These are phyloP conservation scores for Daboia siamensis DNA, from an alignment of 2,113 vertebrate genomes.

Conservation along the genomic window DNA sequence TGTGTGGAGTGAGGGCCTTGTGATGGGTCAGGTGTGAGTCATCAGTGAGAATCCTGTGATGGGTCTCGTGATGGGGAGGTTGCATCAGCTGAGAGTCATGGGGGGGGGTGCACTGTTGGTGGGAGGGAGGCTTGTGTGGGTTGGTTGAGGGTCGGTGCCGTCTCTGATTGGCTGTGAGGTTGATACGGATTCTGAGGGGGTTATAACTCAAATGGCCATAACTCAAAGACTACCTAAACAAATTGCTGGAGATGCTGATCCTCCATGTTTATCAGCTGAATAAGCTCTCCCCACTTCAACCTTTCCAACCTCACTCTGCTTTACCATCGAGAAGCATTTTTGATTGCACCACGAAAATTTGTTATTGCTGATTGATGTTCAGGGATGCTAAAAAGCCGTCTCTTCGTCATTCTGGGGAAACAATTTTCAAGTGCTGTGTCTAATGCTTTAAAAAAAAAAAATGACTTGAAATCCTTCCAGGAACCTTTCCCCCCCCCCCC, in stretches of 20 bases:
- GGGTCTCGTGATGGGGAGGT: no score
- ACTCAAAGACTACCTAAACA: not conserved
- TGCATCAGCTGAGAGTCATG: no score
- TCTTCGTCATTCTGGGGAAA: conserved; percentile 65
- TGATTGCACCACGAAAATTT: conserved; percentile 65
- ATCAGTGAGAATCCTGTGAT: no score
- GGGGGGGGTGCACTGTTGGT: no score
- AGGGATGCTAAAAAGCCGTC: conserved; percentile 62
- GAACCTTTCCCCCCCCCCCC: conserved; percentile 50
- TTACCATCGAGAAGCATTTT: conserved; percentile 67
- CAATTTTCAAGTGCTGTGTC: conserved; percentile 64
- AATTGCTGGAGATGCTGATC: conserved; percentile 54
- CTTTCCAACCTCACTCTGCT: conserved; percentile 57
- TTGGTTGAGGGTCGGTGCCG: no score
- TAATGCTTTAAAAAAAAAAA: conserved; percentile 70
- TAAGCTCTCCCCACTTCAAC: conserved; percentile 58
- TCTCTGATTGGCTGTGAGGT: no score
- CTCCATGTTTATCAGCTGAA: conserved; percentile 61
- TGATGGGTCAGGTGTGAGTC: no score
- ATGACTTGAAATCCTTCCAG: conserved; percentile 65
- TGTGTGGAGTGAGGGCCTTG: no score
- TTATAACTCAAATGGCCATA: no score
- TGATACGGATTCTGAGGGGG: no score
- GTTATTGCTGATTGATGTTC: conserved; percentile 41
- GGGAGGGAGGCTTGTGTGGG: no score